Percentiles rank a stretch among this genome's conserved stretches.
These are phyloP conservation scores for Peromyscus eremicus DNA, from an alignment of 2,797 vertebrate species.

Conservation along the genomic window DNA sequence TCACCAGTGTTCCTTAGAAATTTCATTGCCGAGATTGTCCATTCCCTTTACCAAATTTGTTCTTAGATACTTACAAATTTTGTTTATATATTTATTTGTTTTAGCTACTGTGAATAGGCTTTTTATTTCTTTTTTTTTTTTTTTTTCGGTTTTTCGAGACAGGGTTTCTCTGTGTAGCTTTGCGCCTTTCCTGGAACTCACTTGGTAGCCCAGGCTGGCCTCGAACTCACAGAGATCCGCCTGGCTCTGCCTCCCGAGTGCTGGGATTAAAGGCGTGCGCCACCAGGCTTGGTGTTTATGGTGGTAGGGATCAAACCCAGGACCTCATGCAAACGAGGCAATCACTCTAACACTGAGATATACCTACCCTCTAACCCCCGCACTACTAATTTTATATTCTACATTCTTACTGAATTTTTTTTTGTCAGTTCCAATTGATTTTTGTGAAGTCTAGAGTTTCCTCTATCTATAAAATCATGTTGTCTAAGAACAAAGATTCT, in stretches of 20 bases:
- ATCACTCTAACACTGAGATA: not conserved
- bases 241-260: too few relatives aligned
- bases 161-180: too few relatives aligned
- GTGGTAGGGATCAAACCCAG: not conserved
- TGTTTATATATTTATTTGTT: not conserved
- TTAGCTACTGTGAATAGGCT: not conserved
- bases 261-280: too few relatives aligned
- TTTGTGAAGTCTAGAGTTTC: not conserved
- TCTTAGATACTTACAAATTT: not conserved
- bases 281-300: not conserved
- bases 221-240: too few relatives aligned
- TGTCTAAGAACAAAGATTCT: not conserved
- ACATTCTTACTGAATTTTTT: not conserved
- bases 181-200: too few relatives aligned
- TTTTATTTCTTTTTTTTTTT: not conserved
- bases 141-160: too few relatives aligned
- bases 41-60: not conserved
- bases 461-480: not conserved
- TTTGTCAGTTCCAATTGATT: not conserved
- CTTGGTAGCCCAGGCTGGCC: too few relatives aligned
- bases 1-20: not conserved
- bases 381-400: not conserved
- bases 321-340: not conserved
- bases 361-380: not conserved
- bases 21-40: not conserved